Base-by-base conservation (phyloP, 2,113 vertebrate genomes). In the Chinchilla lanigera region DNA sequence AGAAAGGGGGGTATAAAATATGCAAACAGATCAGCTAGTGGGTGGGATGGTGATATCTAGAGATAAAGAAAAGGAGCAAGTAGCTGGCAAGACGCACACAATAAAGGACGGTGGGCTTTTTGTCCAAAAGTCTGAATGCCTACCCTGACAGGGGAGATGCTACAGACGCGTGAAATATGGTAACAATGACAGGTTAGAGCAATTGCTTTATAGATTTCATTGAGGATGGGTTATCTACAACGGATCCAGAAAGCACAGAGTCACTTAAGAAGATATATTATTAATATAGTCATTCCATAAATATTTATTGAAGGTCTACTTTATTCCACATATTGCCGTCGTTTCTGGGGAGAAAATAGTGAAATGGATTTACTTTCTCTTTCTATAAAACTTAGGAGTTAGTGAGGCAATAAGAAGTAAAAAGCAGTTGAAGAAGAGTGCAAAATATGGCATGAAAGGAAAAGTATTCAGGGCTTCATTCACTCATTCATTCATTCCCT, bases 291-390 rank as follows among this genome's bases (percentile, higher is more conserved):
- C 80, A 71, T 80, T 71, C 35, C 58, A 71, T 77, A 85, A 94
- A 92, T 77, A 95, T 33, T 84, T 69, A 86, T 44, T 91, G 61
- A 86, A 96, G 50, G 33, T 16, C 52, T 78, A 78, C 73, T 63
- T 58, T 38, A 85, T 69, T 13, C 35, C 80, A 82, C 82, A 90
- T 5, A 86, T 7, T 13, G 4, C 1, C 16, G 12, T 63, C 81
- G 63, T 65, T 96, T 47, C 69, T 93, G 24, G 16, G 17, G 38
- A 81, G 26, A 85, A 60, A 87, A 38, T 4, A 22, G 80, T 95
- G n/a, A 96, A n/a, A 33, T 81, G n/a, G 65, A 54, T 28, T 89
- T 28, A 52, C 19, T 65, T 92, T 82, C 30, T 35, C 13, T 24
- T 77, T 73, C 33, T 75, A 35, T 75, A 86, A 82, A 94, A 71